phyloP scores from a whole-genome alignment of 1,140 invertebrate species.

The Hestina assimilis region DNA sequence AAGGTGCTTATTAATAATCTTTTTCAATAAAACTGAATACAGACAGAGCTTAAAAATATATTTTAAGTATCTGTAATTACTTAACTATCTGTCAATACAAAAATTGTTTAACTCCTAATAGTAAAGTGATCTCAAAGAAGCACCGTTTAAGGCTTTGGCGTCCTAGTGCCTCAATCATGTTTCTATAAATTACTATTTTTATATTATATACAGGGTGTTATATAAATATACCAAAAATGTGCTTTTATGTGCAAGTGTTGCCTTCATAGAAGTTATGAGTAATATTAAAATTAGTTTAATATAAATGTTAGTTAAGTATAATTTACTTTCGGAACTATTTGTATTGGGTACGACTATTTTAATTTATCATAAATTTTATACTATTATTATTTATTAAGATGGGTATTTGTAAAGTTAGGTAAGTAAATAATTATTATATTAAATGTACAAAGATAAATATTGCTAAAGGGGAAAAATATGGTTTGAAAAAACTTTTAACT shows the following conservation, averaged over 20 bases:
- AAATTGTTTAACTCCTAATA: constrained; percentile 3
- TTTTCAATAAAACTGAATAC: too few relatives aligned
- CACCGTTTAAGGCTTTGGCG: constrained; percentile 39
- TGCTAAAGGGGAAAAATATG: constrained; percentile 7
- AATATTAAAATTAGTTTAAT: constrained; percentile 17
- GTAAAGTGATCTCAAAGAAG: constrained; percentile 56
- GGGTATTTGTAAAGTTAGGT: constrained; percentile 37
- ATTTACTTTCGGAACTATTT: constrained; percentile 20
- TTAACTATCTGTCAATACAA: background rate
- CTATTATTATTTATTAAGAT: constrained; percentile 34
- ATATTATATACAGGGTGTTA: constrained; percentile 74
- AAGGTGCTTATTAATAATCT: too few relatives aligned
- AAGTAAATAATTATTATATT: constrained; percentile 23
- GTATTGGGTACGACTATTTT: constrained; percentile 48
- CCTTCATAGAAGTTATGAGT: constrained; percentile 57
- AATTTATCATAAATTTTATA: constrained; percentile 47
- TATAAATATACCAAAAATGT: constrained; percentile 72
- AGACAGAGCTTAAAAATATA: too few relatives aligned
- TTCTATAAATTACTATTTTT: constrained; percentile 59
- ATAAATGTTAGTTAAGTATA: constrained; percentile 32
- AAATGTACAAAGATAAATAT: constrained; percentile 32
- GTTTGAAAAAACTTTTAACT: background rate
- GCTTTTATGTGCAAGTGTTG: constrained; percentile 71
- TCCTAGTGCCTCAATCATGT: constrained; percentile 60
- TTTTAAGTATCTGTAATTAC: too few relatives aligned